Conservation (phyloP, 1,140 invertebrate genomes). For the Cherax destructor region DNA sequence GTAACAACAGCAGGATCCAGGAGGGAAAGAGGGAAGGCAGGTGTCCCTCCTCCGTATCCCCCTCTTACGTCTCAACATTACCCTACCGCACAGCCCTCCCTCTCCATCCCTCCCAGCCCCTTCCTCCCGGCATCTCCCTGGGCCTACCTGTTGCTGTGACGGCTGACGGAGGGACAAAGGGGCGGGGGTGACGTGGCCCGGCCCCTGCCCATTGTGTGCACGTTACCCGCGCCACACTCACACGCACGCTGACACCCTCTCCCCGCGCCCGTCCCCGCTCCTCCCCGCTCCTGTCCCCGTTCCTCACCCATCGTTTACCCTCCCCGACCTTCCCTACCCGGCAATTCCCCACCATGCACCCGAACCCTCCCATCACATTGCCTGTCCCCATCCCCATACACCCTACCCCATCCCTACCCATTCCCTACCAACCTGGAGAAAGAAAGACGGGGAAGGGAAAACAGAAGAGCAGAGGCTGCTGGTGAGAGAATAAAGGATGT, state of each 20-base stretch:
- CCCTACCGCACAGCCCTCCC: no score
- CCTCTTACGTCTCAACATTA: no score
- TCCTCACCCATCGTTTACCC: background rate
- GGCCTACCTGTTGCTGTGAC: conserved; percentile 25
- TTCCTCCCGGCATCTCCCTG: background rate
- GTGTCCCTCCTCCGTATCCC: background rate
- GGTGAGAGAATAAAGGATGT: no score
- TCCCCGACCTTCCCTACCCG: background rate
- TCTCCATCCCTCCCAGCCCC: no score
- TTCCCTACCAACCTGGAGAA: no score
- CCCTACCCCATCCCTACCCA: no score
- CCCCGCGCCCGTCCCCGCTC: background rate
- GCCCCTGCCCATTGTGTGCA: conserved; percentile 37
- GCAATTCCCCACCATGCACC: no score
- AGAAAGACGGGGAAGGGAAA: no score
- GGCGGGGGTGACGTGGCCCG: conserved; percentile 28
- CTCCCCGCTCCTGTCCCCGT: background rate
- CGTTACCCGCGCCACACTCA: conserved; percentile 26
- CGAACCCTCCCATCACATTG: no score
- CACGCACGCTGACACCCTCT: conserved; percentile 16
- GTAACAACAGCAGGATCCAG: background rate
- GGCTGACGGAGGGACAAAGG: conserved; percentile 34
- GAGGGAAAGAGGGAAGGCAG: background rate
- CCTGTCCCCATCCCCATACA: no score
- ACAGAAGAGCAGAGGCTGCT: no score